These are phyloP conservation scores for Myiothlypis chrysogaster DNA, from an alignment of 2,797 vertebrate genomes.

Conservation along the genomic window DNA sequence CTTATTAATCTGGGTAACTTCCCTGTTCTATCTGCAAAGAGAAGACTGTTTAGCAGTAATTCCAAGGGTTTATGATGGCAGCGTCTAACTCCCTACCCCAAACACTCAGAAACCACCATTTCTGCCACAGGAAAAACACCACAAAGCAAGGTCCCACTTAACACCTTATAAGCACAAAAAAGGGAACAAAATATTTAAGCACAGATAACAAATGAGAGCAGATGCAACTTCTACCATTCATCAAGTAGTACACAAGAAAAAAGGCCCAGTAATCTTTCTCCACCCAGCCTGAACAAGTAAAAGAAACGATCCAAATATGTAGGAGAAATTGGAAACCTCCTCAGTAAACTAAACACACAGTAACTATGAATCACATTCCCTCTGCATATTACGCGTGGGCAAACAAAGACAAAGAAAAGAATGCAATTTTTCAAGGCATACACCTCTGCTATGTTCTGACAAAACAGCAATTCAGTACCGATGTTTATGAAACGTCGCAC, in stretches of 20 bases:
- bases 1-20: neutral
- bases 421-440: neutral
- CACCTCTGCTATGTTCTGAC: neutral
- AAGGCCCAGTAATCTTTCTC: neutral
- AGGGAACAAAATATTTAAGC: neutral
- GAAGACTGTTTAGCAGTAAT: neutral
- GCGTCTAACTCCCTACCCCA: neutral
- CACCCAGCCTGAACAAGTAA: neutral
- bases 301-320: neutral
- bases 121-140: neutral
- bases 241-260: neutral
- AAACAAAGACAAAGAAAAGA: neutral
- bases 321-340: neutral
- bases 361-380: neutral
- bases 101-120: neutral
- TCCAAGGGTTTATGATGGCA: neutral
- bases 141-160: neutral
- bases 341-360: neutral
- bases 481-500: neutral
- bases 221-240: neutral
- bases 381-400: neutral
- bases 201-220: neutral
- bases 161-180: fast-evolving
- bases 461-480: neutral
- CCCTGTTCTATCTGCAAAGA: neutral